Evolutionary conservation across 2,888 invertebrate genomes (phyloP).

Genomic region (Diarsia rubi): DNA sequence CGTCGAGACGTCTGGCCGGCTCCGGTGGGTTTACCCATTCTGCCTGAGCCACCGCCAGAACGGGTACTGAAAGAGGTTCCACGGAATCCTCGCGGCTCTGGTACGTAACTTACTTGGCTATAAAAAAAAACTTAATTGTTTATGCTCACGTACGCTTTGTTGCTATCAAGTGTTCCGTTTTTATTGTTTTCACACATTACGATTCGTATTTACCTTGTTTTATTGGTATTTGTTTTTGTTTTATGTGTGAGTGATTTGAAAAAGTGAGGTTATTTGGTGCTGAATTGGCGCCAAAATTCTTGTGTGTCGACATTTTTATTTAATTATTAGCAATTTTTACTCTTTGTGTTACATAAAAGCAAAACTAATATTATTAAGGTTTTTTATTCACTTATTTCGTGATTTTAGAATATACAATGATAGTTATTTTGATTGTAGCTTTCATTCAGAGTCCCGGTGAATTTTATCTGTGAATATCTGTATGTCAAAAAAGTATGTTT

Average conservation of each 20-base stretch:
- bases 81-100: constrained; percentile 73
- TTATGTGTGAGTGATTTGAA: constrained; percentile 13
- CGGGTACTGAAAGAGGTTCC: constrained; percentile 72
- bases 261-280: constrained; percentile 23
- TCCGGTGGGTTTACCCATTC: constrained; percentile 62
- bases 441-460: background rate
- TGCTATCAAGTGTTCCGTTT: constrained; percentile 12
- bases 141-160: constrained; percentile 33
- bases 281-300: constrained; percentile 49
- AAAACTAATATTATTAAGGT: background rate
- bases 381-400: background rate
- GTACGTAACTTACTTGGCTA: constrained; percentile 67
- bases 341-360: background rate
- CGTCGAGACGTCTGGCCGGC: constrained; percentile 76
- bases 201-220: constrained; percentile 16
- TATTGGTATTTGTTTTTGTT: constrained; percentile 33
- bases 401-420: background rate
- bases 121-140: constrained; percentile 33
- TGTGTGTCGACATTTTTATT: background rate
- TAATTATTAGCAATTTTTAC: constrained; percentile 1
- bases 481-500: background rate
- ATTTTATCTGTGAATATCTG: background rate
- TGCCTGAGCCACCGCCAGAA: constrained; percentile 73
- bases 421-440: background rate
- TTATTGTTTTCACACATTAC: constrained; percentile 25